Evolutionary conservation across 2,113 vertebrate genomes (phyloP), one percentile per base, ranked within the genome.

Genomic region (Trogon surrucura): DNA sequence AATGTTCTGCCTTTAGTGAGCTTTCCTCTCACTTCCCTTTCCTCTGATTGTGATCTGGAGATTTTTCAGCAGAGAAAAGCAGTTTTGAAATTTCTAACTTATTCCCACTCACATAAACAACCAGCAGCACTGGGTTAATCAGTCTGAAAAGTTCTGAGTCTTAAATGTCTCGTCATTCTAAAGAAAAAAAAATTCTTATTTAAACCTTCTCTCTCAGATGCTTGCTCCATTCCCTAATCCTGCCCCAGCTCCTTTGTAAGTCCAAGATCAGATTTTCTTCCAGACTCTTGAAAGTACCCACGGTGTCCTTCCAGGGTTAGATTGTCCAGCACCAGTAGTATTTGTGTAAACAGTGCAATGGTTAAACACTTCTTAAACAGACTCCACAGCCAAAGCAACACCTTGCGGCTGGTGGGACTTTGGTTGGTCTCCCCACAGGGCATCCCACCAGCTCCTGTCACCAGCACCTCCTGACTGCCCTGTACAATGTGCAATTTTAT

Each of bases 391-490:
- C 2, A 26, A 9, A 30, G 41, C 50, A 30, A 36, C 16, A 96
- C 57, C 51, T 51, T 50, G 3, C 22, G 19, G 56, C 45, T 56
- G 41, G 22, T 6, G 64, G 51, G 61, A 79, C 53, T 80, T 83
- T 44, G 86, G 8, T 9, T 3, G 2, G 2, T 3, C 3, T 21
- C 29, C 6, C 3, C 13, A 79, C 41, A 41, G 80, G 50, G 16
- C 32, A 54, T 7, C 15, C 25, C 54, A 64, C 16, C 19, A 65
- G 10, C 5, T 60, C 15, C 44, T 44, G 38, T n/a, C 30, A 32
- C 26, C 1, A 41, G 4, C 16, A 20, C 11, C 15, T 3, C 26
- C 3, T 0, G 0, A 21, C 29, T 56, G 15, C 21, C 27, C 38
- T 16, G 12, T 10, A 21, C 2, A 1, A 9, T 1, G 0, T 10